Evolutionary conservation across 1,140 invertebrate genomes (phyloP).

Genomic region (Drosophila mayri): DNA sequence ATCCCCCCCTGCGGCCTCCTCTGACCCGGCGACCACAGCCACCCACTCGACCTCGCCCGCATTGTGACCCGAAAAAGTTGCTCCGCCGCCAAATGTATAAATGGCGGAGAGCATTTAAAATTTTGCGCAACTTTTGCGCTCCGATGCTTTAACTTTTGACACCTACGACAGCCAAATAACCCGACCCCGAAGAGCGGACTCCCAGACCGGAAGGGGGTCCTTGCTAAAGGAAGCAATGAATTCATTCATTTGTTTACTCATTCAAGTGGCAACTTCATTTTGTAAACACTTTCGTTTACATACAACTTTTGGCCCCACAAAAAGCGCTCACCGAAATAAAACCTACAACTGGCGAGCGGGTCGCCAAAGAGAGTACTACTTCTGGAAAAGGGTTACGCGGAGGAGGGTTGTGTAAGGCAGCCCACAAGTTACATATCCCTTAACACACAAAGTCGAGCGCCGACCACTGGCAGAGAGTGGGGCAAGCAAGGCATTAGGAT

Average conservation of each 20-base stretch:
- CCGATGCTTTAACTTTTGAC: constrained; percentile 80
- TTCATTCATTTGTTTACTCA: constrained; percentile 83
- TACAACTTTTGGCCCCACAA: constrained; percentile 71
- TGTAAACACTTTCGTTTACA: constrained; percentile 83
- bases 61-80: constrained; percentile 69
- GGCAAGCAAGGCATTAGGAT: constrained; percentile 34
- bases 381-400: background rate
- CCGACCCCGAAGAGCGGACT: constrained; percentile 28
- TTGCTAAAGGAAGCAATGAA: constrained; percentile 67
- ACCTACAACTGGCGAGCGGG: constrained; percentile 35
- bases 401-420: constrained; percentile 61
- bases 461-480: constrained; percentile 32
- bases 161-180: constrained; percentile 69
- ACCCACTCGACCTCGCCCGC: constrained; percentile 21
- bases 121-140: constrained; percentile 80
- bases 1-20: background rate
- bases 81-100: constrained; percentile 71
- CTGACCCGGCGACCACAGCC: constrained; percentile 8
- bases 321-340: constrained; percentile 45
- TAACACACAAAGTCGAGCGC: constrained; percentile 73
- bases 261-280: constrained; percentile 83
- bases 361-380: background rate
- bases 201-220: constrained; percentile 44
- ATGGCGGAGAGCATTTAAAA: constrained; percentile 73
- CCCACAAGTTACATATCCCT: constrained; percentile 81